Conservation (phyloP, 2,113 vertebrate genomes). For the Alosa alosa region DNA sequence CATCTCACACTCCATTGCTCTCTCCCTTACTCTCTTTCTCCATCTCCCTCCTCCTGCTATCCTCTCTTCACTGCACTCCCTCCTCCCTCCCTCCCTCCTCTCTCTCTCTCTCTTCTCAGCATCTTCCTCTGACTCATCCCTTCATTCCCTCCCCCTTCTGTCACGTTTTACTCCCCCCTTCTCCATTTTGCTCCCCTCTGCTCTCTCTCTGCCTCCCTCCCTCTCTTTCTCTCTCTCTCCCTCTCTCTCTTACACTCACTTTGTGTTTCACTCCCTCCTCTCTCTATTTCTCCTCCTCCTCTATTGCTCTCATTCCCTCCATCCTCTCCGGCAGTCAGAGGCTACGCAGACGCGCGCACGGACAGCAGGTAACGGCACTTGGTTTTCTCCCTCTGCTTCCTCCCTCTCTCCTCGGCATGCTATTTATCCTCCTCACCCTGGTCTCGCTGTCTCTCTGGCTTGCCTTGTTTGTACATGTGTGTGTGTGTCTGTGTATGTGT, state of each 20-base stretch:
- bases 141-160: constrained; percentile 58
- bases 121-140: constrained; percentile 68
- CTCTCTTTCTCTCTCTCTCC: constrained; percentile 32
- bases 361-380: constrained; percentile 65
- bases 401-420: constrained; percentile 27
- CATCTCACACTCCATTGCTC: constrained; percentile 63
- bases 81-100: constrained; percentile 9
- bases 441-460: constrained; percentile 10
- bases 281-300: constrained; percentile 20
- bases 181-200: constrained; percentile 31
- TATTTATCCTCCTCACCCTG: constrained; percentile 3
- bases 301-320: constrained; percentile 28
- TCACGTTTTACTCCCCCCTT: constrained; percentile 46
- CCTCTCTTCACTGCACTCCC: not conserved
- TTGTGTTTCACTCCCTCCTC: constrained; percentile 24
- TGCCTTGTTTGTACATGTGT: not conserved
- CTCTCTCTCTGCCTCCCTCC: constrained; percentile 25
- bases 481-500: not conserved
- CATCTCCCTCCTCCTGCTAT: constrained; percentile 35
- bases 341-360: constrained; percentile 48
- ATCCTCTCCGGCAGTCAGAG: constrained; percentile 44
- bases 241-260: constrained; percentile 14
- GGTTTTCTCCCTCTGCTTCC: constrained; percentile 27
- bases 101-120: constrained; percentile 52
- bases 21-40: constrained; percentile 50